These are phyloP conservation scores for Corythornis vintsioides DNA, from an alignment of 2,113 vertebrate genomes.

Conservation along the genomic window DNA sequence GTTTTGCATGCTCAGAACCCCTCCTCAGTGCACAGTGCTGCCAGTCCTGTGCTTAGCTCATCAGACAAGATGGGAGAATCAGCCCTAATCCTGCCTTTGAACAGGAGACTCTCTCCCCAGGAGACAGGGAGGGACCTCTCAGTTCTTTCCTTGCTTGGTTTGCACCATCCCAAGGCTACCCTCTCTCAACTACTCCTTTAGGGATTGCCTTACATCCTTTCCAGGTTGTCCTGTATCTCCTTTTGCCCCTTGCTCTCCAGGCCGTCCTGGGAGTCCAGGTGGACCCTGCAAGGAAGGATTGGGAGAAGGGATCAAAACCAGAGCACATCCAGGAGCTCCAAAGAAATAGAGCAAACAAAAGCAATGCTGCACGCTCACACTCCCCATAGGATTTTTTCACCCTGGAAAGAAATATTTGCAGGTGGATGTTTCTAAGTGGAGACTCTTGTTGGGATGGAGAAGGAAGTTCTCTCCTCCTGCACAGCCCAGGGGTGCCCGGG, in stretches of 20 bases:
- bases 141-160: not conserved
- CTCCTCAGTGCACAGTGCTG: not conserved
- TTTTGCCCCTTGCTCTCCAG: constrained; percentile 82
- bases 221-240: constrained; percentile 80
- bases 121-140: not conserved
- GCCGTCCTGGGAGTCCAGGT: constrained; percentile 81
- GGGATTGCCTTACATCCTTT: constrained; percentile 49
- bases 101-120: not conserved
- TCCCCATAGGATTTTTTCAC: not conserved
- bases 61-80: not conserved
- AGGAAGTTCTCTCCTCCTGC: not conserved
- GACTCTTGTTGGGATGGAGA: not conserved
- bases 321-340: not conserved
- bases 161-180: not conserved
- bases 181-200: not conserved
- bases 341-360: not conserved
- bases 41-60: not conserved
- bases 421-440: not conserved
- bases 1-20: not conserved
- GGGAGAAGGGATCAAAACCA: not conserved
- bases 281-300: constrained; percentile 75
- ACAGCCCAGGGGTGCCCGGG: not conserved
- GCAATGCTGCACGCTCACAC: too few species aligned
- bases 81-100: not conserved
- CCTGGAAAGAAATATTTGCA: not conserved